Percentiles rank a stretch among this genome's conserved stretches.
Conservation (phyloP, 2,797 vertebrate genomes). For the Myotis vivesi region DNA sequence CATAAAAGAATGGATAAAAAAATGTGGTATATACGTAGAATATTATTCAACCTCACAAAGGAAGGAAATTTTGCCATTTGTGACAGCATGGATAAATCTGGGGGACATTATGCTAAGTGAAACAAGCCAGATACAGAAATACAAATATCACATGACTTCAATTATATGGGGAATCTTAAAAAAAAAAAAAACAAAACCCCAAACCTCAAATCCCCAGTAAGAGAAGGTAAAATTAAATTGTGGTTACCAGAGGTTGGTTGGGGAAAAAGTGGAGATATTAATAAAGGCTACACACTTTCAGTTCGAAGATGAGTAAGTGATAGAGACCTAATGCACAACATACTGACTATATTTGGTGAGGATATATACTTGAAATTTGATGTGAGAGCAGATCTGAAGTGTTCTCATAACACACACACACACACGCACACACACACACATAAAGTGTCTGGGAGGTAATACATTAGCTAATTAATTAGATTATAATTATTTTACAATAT, state of each 20-base stretch:
- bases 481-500: background rate
- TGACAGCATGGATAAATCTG: background rate
- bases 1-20: background rate
- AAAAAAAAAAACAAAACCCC: too few species aligned
- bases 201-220: background rate
- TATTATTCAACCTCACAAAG: background rate
- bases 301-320: background rate
- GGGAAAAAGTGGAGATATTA: background rate
- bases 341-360: background rate
- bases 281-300: background rate
- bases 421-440: background rate
- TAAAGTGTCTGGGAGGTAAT: background rate
- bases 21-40: background rate
- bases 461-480: background rate
- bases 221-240: background rate
- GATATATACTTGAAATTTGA: background rate
- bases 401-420: background rate
- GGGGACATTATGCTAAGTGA: background rate
- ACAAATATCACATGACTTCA: background rate
- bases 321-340: background rate
- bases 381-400: background rate
- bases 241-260: background rate
- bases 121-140: background rate
- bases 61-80: background rate
- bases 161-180: background rate